These are phyloP conservation scores for Dromiciops gliroides DNA, from an alignment of 2,113 vertebrate genomes.

Conservation along the genomic window DNA sequence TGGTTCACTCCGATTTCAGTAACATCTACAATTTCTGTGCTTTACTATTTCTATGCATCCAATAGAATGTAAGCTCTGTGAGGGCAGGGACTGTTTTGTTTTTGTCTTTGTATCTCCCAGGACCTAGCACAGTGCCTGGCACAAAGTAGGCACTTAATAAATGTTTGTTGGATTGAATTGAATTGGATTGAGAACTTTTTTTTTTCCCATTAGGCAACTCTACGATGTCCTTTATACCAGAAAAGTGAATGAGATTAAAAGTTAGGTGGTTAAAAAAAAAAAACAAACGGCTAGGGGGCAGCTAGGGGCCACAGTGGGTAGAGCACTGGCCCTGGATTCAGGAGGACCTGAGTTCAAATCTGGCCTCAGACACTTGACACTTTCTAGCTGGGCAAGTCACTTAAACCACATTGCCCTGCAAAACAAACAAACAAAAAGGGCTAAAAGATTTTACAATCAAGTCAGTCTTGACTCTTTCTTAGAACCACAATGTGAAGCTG, in stretches of 20 bases:
- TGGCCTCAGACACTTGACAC: no score
- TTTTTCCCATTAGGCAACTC: slow-evolving; percentile 17
- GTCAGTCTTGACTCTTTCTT: not conserved
- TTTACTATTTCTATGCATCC: not conserved
- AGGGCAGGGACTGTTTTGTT: not conserved
- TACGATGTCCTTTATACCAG: slow-evolving; percentile 28
- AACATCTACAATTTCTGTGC: not conserved
- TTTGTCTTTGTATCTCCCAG: not conserved
- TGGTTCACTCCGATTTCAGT: slow-evolving; percentile 28
- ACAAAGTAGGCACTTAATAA: not conserved
- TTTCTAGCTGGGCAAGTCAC: no score
- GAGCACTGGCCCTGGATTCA: no score
- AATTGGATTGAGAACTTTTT: not conserved
- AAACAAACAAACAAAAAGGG: not conserved
- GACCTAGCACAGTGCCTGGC: not conserved
- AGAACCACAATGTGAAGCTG: not conserved
- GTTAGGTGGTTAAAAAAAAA: no score
- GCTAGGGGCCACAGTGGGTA: no score
- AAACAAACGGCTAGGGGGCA: no score
- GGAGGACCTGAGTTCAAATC: no score
- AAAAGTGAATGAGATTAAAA: slow-evolving; percentile 28
- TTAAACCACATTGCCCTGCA: no score
- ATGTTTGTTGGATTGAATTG: not conserved
- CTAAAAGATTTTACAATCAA: slow-evolving; percentile 16
- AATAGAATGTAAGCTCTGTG: not conserved